phyloP scores from a whole-genome alignment of 2,888 invertebrate species.

The Erebia palarica region DNA sequence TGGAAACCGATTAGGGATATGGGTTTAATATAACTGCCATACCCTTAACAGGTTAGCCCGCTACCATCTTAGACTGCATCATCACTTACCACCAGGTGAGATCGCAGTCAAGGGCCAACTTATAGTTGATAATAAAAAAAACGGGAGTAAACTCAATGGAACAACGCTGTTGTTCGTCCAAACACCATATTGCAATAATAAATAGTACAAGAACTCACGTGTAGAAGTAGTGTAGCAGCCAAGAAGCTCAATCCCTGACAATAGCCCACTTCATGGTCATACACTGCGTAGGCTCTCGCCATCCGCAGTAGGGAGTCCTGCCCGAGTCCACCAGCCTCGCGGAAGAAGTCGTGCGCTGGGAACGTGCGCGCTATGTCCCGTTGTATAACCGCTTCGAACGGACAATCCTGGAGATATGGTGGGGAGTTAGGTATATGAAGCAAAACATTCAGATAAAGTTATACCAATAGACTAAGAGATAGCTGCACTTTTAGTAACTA shows the following conservation, averaged over 20 bases:
- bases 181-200: background rate
- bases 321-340: conserved; percentile 96
- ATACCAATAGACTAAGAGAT: too few species aligned
- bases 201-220: conserved; percentile 85
- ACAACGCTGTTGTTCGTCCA: background rate
- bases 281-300: conserved; percentile 98
- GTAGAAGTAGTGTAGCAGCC: conserved; percentile 96
- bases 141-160: background rate
- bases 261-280: conserved; percentile 98
- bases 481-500: too few species aligned
- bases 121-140: too few species aligned
- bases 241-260: conserved; percentile 99
- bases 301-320: conserved; percentile 98
- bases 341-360: conserved; percentile 99
- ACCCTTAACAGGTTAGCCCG: too few species aligned
- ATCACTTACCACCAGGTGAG: too few species aligned
- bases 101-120: too few species aligned
- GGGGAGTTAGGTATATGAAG: too few species aligned
- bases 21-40: too few species aligned
- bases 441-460: too few species aligned
- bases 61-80: too few species aligned
- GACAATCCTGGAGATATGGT: conserved; percentile 87
- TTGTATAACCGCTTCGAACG: conserved; percentile 96
- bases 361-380: conserved; percentile 99
- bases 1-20: too few species aligned